These are phyloP conservation scores for Microtus oregoni DNA, from an alignment of 2,113 vertebrate species.

Conservation along the genomic window DNA sequence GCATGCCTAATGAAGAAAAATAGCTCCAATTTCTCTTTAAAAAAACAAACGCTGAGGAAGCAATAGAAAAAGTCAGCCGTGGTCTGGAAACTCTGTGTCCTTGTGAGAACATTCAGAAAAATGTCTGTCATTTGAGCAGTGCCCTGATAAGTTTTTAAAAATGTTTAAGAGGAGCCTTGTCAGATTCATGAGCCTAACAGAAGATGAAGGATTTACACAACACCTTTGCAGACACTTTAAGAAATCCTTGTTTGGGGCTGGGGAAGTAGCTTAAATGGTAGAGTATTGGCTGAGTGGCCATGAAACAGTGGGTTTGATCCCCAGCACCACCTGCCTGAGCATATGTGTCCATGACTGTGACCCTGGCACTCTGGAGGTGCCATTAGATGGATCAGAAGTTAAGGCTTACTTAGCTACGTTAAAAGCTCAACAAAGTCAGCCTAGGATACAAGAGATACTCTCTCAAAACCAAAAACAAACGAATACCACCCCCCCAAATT, in stretches of 20 bases:
- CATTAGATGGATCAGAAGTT: neutral
- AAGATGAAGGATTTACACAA: neutral
- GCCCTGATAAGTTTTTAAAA: neutral
- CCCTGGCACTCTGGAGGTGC: too few species aligned
- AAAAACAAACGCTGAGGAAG: conserved; percentile 41
- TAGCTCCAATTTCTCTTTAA: neutral
- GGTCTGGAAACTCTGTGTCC: conserved; percentile 12
- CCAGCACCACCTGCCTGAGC: neutral
- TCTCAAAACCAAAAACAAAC: neutral
- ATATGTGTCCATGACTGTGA: neutral
- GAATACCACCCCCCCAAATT: neutral
- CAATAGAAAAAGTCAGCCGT: conserved; percentile 1
- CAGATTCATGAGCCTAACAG: neutral
- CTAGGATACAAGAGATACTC: neutral
- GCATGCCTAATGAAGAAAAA: conserved; percentile 51
- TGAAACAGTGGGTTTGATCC: neutral
- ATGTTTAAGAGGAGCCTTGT: neutral
- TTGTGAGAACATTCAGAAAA: conserved; percentile 35
- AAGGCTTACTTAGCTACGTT: neutral
- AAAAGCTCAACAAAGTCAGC: neutral
- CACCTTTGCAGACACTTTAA: neutral
- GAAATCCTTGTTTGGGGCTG: neutral
- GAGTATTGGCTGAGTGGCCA: too few species aligned
- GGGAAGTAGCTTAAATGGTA: neutral
- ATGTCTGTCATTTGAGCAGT: conserved; percentile 28